These are phyloP conservation scores for Bubo scandiacus DNA, from an alignment of 2,113 vertebrate species.

Conservation along the genomic window DNA sequence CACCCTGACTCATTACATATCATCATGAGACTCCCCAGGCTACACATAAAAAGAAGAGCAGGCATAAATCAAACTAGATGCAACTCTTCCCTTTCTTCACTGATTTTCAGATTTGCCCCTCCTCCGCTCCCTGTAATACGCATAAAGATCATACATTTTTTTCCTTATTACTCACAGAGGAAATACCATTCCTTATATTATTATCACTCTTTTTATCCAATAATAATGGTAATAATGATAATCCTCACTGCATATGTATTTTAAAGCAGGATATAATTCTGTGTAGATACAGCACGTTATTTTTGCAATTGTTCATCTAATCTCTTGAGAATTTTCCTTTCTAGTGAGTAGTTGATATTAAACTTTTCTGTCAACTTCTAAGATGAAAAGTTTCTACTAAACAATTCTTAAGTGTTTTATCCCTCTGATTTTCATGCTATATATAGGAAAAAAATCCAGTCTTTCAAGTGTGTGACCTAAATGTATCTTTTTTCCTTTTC, in stretches of 20 bases:
- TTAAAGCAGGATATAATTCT: constrained; percentile 26
- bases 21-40: constrained; percentile 31
- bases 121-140: not conserved
- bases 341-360: not conserved
- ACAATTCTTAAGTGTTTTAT: not conserved
- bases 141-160: not conserved
- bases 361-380: not conserved
- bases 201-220: not conserved
- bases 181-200: not conserved
- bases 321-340: not conserved
- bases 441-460: not conserved
- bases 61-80: constrained; percentile 45
- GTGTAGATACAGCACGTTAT: not conserved
- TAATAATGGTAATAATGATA: not conserved
- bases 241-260: not conserved
- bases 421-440: not conserved
- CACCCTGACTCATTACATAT: constrained; percentile 51
- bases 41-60: not conserved
- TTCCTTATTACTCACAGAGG: not conserved
- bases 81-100: not conserved
- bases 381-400: not conserved
- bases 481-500: not conserved
- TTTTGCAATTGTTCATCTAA: not conserved
- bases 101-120: not conserved
- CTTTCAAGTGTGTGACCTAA: not conserved